A percentile compares a stretch with the other conserved stretches of the same genome.
Conservation (phyloP, 2,113 vertebrate genomes). For the Pteropus alecto region DNA sequence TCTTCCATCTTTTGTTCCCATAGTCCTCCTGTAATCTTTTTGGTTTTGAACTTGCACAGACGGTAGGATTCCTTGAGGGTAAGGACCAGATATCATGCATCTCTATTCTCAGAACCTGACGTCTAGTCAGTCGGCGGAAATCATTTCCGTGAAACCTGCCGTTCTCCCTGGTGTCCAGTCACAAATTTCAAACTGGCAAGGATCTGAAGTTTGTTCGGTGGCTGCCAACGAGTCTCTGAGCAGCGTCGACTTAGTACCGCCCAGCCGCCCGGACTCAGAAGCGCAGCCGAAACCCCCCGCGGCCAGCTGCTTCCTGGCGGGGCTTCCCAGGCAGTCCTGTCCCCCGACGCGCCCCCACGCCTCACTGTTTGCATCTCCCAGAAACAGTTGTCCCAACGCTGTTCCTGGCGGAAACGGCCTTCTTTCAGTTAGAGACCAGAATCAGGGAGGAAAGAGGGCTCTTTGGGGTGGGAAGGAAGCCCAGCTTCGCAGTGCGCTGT, state of each 20-base stretch:
- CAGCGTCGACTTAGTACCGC: background rate
- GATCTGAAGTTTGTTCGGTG: background rate
- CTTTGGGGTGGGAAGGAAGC: background rate
- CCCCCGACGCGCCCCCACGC: background rate
- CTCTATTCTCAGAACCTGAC: background rate
- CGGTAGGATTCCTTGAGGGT: background rate
- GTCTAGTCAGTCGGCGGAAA: background rate
- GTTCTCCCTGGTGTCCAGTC: background rate
- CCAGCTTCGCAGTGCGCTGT: accelerated
- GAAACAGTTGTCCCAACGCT: background rate
- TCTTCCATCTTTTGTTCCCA: background rate
- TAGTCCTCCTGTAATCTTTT: background rate
- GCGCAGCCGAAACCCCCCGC: accelerated
- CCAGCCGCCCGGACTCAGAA: accelerated
- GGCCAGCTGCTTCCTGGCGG: background rate
- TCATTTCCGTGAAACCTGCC: background rate
- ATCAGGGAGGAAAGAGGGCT: background rate
- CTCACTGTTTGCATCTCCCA: background rate
- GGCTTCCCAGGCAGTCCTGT: accelerated
- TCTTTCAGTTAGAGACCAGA: background rate
- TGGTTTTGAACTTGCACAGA: background rate
- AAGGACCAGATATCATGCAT: background rate
- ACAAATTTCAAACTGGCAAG: background rate
- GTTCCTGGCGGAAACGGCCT: background rate
- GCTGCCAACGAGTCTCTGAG: background rate